Percentiles rank a stretch among this genome's conserved stretches.
Conservation (phyloP, 2,113 vertebrate species). For the Actenoides hombroni region DNA sequence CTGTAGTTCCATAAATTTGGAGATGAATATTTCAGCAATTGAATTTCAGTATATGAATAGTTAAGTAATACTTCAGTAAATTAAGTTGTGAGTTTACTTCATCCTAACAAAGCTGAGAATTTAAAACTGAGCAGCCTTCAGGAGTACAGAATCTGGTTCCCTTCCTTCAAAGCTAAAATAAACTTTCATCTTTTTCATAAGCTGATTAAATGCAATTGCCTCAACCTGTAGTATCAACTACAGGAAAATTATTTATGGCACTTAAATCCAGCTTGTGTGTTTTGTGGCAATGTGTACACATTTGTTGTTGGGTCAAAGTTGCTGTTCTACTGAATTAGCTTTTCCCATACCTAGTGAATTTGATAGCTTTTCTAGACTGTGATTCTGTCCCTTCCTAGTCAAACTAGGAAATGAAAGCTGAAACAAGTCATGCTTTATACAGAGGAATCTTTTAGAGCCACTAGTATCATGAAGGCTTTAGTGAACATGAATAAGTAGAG, state of each 20-base stretch:
- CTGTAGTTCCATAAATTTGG: background rate
- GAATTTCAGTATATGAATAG: background rate
- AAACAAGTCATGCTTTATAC: background rate
- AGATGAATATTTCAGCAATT: background rate
- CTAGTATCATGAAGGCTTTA: background rate
- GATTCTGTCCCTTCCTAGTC: background rate
- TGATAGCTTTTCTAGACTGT: background rate
- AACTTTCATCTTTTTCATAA: background rate
- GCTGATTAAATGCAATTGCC: background rate
- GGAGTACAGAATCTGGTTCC: background rate
- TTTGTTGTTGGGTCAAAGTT: background rate
- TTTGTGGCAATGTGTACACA: background rate
- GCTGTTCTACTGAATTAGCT: background rate
- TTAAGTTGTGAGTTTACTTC: background rate
- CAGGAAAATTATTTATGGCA: background rate
- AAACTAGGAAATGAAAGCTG: background rate
- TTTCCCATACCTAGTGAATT: background rate
- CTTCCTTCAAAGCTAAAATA: background rate
- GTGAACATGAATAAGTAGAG: background rate
- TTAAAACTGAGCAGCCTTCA: background rate
- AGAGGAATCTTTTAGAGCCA: background rate
- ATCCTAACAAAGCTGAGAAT: background rate
- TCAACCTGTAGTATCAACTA: background rate
- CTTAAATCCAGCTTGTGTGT: background rate
- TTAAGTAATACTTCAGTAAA: background rate